A percentile compares a stretch with the other conserved stretches of the same genome.
Conservation (phyloP, 2,113 vertebrate species). For the Cololabis saira region DNA sequence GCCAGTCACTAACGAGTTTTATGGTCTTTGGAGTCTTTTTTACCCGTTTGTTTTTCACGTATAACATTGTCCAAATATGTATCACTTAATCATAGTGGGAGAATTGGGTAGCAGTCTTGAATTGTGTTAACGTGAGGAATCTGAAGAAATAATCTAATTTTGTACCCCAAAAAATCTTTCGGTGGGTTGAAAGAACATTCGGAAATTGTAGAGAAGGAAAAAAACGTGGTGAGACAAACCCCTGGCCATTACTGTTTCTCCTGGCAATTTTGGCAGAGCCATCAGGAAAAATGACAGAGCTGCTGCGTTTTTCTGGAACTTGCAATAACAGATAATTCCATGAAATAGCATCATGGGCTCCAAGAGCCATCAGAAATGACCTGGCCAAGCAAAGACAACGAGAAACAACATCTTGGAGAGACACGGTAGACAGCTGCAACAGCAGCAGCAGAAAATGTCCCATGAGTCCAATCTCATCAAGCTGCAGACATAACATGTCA, state of each 20-base stretch:
- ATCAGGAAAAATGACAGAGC: not conserved
- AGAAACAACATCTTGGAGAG: no score
- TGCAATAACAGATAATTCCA: constrained; percentile 4
- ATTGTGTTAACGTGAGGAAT: constrained; percentile 4
- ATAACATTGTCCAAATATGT: not conserved
- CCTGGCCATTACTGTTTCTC: not conserved
- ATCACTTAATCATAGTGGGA: not conserved
- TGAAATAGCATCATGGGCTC: not conserved
- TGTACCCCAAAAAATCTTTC: not conserved
- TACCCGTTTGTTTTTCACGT: not conserved
- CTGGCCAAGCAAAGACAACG: no score
- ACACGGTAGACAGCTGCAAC: not conserved
- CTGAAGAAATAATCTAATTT: constrained; percentile 10
- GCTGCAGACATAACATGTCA: not conserved
- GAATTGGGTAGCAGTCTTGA: not conserved
- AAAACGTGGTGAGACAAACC: not conserved
- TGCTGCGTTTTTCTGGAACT: constrained; percentile 12
- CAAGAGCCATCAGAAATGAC: no score
- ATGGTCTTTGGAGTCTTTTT: constrained; percentile 10
- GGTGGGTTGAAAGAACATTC: no score
- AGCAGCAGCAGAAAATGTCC: not conserved
- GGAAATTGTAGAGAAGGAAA: not conserved
- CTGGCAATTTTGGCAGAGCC: not conserved
- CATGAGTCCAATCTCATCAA: constrained; percentile 1
- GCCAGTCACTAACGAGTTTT: constrained; percentile 7